Evolutionary conservation across 2,113 vertebrate genomes (phyloP), one percentile per base, ranked within the genome.

Genomic region (Mesocricetus auratus): DNA sequence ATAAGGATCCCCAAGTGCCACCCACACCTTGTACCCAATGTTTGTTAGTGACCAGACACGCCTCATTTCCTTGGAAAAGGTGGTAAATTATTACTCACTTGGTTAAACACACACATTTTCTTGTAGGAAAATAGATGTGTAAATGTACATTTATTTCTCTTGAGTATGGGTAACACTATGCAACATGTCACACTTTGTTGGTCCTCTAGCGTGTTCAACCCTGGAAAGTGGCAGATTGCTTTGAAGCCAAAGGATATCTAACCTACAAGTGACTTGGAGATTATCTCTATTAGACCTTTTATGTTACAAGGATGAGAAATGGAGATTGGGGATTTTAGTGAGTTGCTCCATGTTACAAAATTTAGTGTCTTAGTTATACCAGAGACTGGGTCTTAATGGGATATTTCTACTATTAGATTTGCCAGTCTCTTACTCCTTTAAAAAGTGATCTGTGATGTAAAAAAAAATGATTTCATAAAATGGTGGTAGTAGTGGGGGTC

Each of bases 71-170:
- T 86, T 62, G 45, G 77, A 89, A 78, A 94, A 87, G 45, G 39
- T 87, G 88, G 75, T 93, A 83, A 94, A 82, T 96, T 95, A 78
- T 83, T 83, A 83, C 56, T 91, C 60, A 79, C 73, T 97, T 71
- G 69, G 53, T 93, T 86, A 93, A 94, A 92, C 66, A 82, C 66
- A 36, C 77, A 62, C 83, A 31, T 42, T 94, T 96, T 87, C 69
- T 64, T 94, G 7, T 33, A 73, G 69, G 58, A 79, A 92, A 92
- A 77, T 50, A 95, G 92, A 56, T 75, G 24, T 16, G 60, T 78
- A 36, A 79, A 97, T 82, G 42, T 89, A 31, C 90, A 75, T 93
- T 96, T 91, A 95, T 92, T 97, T 95, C 69, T 71, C 75, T 71
- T 79, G 50, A 60, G 91, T 42, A 31, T 29, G 60, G 31, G 92